These are phyloP conservation scores for Muschampia staudingeri DNA, from an alignment of 2,888 invertebrate species.

Conservation along the genomic window DNA sequence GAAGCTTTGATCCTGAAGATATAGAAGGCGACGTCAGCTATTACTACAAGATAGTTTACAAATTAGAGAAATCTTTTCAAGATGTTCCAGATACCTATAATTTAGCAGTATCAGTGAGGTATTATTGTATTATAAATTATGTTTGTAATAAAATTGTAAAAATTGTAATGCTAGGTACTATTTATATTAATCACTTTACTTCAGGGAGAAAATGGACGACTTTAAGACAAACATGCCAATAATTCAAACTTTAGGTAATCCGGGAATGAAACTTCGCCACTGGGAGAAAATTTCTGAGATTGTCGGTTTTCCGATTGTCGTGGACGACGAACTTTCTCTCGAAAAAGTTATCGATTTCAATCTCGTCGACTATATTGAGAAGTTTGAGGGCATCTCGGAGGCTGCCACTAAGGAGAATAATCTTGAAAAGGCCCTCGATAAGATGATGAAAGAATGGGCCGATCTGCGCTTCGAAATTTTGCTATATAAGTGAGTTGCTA, in stretches of 20 bases:
- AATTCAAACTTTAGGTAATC: conserved; percentile 98
- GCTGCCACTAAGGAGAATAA: conserved; percentile 99
- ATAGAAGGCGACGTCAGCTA: conserved; percentile 96
- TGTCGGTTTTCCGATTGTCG: conserved; percentile 97
- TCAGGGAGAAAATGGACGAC: conserved; percentile 94
- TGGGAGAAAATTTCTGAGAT: conserved; percentile 99
- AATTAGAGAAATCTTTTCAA: conserved; percentile 96
- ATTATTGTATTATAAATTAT: conserved; percentile 32
- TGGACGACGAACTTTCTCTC: conserved; percentile 95
- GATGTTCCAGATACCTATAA: conserved; percentile 94
- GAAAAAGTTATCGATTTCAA: conserved; percentile 97
- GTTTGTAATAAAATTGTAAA: background rate
- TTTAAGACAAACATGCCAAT: conserved; percentile 98
- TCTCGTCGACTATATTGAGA: conserved; percentile 96
- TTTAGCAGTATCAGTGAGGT: conserved; percentile 92
- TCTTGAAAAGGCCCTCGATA: conserved; percentile 96
- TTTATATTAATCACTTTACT: conserved; percentile 54
- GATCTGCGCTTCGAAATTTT: conserved; percentile 94
- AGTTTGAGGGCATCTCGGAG: conserved; percentile 98
- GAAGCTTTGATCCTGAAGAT: conserved; percentile 96
- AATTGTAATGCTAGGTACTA: background rate
- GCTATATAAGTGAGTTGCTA: conserved; percentile 92
- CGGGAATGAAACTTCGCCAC: conserved; percentile 97
- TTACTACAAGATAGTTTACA: conserved; percentile 94
- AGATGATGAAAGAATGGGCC: conserved; percentile 98